A percentile compares a stretch with the other conserved stretches of the same genome.
phyloP scores from a whole-genome alignment of 2,888 invertebrate genomes.

The Agrotis clavis region DNA sequence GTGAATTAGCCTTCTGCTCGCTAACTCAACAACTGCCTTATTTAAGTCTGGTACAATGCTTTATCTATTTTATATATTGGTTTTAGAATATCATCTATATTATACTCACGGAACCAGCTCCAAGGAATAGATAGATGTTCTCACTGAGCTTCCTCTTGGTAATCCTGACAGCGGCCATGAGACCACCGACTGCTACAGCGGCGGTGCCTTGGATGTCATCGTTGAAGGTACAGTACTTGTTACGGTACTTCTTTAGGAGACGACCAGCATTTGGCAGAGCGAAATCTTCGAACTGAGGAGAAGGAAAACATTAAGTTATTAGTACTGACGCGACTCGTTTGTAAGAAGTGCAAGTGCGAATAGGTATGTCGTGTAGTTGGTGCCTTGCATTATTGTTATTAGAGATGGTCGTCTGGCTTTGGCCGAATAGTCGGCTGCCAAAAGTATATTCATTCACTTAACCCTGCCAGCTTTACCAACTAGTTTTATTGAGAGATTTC shows the following conservation, averaged over 20 bases:
- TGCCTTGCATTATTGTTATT: background rate
- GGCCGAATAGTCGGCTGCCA: too few species aligned
- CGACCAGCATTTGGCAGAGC: slow-evolving; percentile 99
- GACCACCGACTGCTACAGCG: slow-evolving; percentile 98
- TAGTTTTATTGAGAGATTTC: too few species aligned
- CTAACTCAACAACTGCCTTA: background rate
- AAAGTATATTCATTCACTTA: too few species aligned
- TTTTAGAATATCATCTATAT: background rate
- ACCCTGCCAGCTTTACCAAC: too few species aligned
- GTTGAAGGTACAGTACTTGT: slow-evolving; percentile 99
- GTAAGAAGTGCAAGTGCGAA: background rate
- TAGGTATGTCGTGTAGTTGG: background rate
- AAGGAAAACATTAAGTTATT: background rate
- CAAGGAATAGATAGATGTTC: slow-evolving; percentile 97
- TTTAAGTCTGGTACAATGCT: too few species aligned
- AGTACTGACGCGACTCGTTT: background rate
- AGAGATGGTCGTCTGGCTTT: too few species aligned
- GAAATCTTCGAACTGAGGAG: slow-evolving; percentile 97
- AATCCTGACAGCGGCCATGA: slow-evolving; percentile 94
- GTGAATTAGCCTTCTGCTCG: too few species aligned
- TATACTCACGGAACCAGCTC: slow-evolving; percentile 93
- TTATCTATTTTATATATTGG: background rate
- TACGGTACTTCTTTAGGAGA: slow-evolving; percentile 97
- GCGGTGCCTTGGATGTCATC: slow-evolving; percentile 99
- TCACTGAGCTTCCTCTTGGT: slow-evolving; percentile 96